A percentile compares a stretch with the other conserved stretches of the same genome.
Evolutionary conservation across 92 coral and sea anemone genomes (phyloP).

Genomic region (Epizoanthus scotinus): DNA sequence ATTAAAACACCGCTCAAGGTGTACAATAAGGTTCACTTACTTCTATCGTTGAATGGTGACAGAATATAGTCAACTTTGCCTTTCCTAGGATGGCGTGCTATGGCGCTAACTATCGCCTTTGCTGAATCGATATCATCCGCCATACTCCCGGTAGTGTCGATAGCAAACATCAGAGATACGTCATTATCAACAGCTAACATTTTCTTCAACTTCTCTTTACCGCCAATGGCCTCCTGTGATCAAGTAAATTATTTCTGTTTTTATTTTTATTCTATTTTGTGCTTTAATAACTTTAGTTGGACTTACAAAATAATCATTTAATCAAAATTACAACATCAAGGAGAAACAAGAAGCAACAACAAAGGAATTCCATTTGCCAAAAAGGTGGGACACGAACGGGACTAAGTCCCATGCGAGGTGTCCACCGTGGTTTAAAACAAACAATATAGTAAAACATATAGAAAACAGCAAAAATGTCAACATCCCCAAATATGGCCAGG

Average conservation of each 20-base stretch:
- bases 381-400: no score
- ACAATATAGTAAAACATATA: no score
- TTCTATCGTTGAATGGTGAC: conserved; percentile 69
- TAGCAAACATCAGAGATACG: conserved; percentile 63
- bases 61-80: conserved; percentile 65
- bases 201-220: neutral
- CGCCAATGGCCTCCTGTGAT: conserved; percentile 9
- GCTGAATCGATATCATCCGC: conserved; percentile 56
- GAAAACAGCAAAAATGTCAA: no score
- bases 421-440: no score
- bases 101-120: conserved; percentile 54
- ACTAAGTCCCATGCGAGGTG: no score
- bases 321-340: no score
- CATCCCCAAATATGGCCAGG: no score
- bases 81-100: conserved; percentile 55
- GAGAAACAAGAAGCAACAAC: no score
- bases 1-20: no score
- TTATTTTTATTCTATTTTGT: neutral
- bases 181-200: conserved; percentile 35
- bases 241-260: neutral
- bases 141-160: conserved; percentile 77
- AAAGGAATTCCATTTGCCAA: no score
- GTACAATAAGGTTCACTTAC: conserved; percentile 23
- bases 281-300: no score
- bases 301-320: no score